These are phyloP conservation scores for Drosophila chauvacae DNA, from an alignment of 1,140 invertebrate genomes.

Conservation along the genomic window DNA sequence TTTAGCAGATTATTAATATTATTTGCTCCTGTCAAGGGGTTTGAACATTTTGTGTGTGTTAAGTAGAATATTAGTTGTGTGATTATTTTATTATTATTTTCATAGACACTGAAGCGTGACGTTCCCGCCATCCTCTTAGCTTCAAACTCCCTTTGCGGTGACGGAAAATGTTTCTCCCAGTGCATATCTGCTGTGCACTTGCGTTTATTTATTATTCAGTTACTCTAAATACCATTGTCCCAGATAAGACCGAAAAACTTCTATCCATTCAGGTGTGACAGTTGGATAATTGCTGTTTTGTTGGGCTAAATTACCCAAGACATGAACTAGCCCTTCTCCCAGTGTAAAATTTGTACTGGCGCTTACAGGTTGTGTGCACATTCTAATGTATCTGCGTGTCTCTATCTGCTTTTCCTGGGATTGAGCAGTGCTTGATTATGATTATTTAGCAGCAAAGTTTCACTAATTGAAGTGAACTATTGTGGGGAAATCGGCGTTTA, in stretches of 20 bases:
- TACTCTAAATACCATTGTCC: slow-evolving; percentile 1
- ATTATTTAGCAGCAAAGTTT: slow-evolving; percentile 5
- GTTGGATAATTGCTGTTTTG: not conserved
- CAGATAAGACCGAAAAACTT: slow-evolving; percentile 5
- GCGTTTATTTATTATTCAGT: not conserved
- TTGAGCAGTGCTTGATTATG: not conserved
- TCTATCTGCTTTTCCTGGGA: not conserved
- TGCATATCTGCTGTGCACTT: slow-evolving; percentile 3
- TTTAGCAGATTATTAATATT: not conserved
- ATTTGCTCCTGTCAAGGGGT: not conserved
- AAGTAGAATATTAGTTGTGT: not conserved
- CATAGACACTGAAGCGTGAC: not conserved
- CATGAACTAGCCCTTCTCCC: slow-evolving; percentile 24
- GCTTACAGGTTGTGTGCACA: not conserved
- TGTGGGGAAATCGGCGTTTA: not conserved
- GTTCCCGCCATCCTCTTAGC: not conserved
- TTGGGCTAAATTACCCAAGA: not conserved
- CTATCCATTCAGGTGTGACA: not conserved
- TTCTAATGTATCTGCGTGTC: not conserved
- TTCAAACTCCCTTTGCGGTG: not conserved
- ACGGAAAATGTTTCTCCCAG: slow-evolving; percentile 2
- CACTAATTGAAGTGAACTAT: too few relatives aligned
- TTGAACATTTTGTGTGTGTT: not conserved
- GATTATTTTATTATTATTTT: slow-evolving; percentile 4
- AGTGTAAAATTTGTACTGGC: not conserved